phyloP scores from a whole-genome alignment of 1,140 invertebrate species.

The Steinernema khuongi region DNA sequence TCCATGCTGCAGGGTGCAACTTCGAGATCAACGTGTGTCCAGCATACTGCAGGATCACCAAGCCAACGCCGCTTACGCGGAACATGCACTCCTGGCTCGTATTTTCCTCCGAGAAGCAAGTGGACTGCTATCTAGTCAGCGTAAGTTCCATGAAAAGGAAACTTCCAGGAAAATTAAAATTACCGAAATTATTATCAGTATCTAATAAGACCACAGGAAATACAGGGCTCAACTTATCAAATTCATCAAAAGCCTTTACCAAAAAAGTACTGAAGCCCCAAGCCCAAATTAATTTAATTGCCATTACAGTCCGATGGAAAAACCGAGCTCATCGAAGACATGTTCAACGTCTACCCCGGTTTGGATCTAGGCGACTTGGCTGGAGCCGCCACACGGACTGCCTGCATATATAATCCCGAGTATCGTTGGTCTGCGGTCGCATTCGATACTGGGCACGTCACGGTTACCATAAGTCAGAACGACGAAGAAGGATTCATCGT shows the following conservation, averaged over 20 bases:
- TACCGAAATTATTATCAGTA: too few relatives aligned
- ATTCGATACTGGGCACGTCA: slow-evolving; percentile 43
- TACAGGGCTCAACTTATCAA: too few relatives aligned
- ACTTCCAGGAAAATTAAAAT: too few relatives aligned
- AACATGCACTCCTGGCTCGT: slow-evolving; percentile 41
- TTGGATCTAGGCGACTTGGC: slow-evolving; percentile 38
- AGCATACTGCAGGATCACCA: slow-evolving; percentile 40
- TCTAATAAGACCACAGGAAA: too few relatives aligned
- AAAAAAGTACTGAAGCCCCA: background rate
- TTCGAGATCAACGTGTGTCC: slow-evolving; percentile 33
- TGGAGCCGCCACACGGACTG: slow-evolving; percentile 34
- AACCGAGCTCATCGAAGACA: slow-evolving; percentile 23
- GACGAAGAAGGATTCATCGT: slow-evolving; percentile 20
- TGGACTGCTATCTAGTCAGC: slow-evolving; percentile 24
- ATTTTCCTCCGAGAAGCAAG: slow-evolving; percentile 29
- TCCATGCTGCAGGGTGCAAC: slow-evolving; percentile 37
- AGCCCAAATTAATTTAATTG: background rate
- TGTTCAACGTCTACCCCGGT: slow-evolving; percentile 38
- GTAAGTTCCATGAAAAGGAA: slow-evolving; percentile 22
- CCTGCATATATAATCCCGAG: slow-evolving; percentile 27
- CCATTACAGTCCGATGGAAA: slow-evolving; percentile 22
- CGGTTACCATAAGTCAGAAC: slow-evolving; percentile 33
- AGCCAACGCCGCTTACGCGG: slow-evolving; percentile 24
- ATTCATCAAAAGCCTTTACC: too few relatives aligned
- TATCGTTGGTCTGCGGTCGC: slow-evolving; percentile 44